Percentiles rank a stretch among this genome's conserved stretches.
Conservation (phyloP, 2,797 vertebrate genomes). For the Threskiornis aethiopicus region DNA sequence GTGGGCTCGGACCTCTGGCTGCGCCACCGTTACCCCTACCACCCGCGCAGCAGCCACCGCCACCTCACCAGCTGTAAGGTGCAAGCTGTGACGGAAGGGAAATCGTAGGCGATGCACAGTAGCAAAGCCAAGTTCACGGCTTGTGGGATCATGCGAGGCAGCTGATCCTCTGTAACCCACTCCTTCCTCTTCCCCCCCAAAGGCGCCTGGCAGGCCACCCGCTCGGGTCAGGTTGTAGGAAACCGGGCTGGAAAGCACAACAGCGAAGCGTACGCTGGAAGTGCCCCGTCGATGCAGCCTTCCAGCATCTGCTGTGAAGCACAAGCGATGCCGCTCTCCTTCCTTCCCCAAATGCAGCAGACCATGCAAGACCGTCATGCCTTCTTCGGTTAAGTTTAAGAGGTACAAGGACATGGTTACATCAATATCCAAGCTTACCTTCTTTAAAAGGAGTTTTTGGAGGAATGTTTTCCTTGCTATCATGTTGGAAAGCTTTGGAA, state of each 20-base stretch:
- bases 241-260: background rate
- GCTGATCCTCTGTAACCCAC: background rate
- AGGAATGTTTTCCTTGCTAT: slow-evolving; percentile 87
- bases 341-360: background rate
- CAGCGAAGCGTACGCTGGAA: accelerated
- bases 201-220: too few relatives aligned
- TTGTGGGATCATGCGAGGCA: background rate
- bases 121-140: background rate
- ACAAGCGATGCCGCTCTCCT: background rate
- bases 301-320: background rate
- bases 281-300: accelerated
- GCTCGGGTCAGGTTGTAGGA: too few relatives aligned
- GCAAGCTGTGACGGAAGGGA: background rate
- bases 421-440: slow-evolving; percentile 66
- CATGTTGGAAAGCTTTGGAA: slow-evolving; percentile 89
- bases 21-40: background rate
- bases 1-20: background rate
- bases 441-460: slow-evolving; percentile 80
- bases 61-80: accelerated
- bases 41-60: accelerated
- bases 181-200: background rate
- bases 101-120: accelerated
- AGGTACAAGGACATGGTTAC: background rate
- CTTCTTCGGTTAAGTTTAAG: background rate
- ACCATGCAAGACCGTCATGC: background rate